Conservation (phyloP, 2,113 vertebrate species). For the Labeo catla region DNA sequence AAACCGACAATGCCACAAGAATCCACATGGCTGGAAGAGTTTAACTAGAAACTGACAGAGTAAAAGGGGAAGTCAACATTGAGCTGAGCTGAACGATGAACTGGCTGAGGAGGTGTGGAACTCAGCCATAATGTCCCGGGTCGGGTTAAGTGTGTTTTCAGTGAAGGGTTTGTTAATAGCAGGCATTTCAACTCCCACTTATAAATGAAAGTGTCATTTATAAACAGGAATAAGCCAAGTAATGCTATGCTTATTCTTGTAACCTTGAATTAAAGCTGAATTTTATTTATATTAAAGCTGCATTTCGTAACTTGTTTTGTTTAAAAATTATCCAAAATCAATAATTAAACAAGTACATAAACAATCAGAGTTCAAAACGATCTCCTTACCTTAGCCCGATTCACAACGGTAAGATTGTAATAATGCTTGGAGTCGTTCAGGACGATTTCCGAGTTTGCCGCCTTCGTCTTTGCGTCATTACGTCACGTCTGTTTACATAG, state of each 20-base stretch:
- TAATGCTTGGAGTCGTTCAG: no score
- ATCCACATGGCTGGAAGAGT: constrained; percentile 48
- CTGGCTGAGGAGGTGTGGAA: constrained; percentile 22
- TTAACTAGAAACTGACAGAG: constrained; percentile 45
- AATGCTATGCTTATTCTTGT: neutral
- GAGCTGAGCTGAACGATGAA: constrained; percentile 27
- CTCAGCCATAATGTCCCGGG: constrained; percentile 16
- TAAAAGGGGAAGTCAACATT: constrained; percentile 20
- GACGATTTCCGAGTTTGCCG: no score
- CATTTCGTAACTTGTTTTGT: no score
- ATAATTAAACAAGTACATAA: no score
- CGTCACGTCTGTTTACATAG: no score
- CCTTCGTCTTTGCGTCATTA: no score
- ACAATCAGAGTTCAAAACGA: no score
- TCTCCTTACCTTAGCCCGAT: no score
- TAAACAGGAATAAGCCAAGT: neutral
- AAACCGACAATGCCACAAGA: constrained; percentile 45
- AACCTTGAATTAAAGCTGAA: neutral
- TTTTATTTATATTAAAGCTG: neutral
- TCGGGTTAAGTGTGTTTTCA: constrained; percentile 9
- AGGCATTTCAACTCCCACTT: constrained; percentile 10
- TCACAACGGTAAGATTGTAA: no score
- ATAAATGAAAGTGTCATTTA: constrained; percentile 23
- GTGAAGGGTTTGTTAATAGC: constrained; percentile 20
- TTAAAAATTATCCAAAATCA: no score